Conservation (phyloP, 2,113 vertebrate genomes). For the Cyrtonyx montezumae region DNA sequence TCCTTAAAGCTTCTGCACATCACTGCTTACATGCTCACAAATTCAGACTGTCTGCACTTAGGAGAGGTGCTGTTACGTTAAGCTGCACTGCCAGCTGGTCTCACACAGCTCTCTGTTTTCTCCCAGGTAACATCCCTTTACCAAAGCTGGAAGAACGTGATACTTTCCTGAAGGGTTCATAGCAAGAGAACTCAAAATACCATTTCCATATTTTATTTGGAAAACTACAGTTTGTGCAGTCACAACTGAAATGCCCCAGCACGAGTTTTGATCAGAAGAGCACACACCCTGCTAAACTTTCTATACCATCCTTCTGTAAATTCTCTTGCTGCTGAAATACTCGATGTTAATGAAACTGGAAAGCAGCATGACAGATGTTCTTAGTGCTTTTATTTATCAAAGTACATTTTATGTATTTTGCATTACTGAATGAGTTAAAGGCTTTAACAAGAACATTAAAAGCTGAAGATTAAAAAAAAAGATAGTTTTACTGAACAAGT, state of each 20-base stretch:
- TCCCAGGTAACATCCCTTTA: conserved; percentile 91
- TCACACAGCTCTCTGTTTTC: conserved; percentile 45
- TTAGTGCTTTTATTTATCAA: neutral
- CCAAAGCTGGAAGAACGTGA: conserved; percentile 77
- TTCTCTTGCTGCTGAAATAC: neutral
- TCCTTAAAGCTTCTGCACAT: neutral
- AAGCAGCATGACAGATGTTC: neutral
- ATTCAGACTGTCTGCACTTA: neutral
- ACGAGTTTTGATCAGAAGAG: neutral
- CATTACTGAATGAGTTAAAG: neutral
- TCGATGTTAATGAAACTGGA: neutral
- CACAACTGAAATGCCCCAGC: neutral
- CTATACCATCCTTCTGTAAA: neutral
- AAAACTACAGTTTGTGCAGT: neutral
- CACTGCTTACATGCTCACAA: neutral
- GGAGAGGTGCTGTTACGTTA: neutral
- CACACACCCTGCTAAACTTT: neutral
- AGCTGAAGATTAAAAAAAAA: neutral
- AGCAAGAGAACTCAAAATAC: neutral
- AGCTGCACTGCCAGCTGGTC: neutral
- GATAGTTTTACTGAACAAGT: neutral
- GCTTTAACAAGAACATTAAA: neutral
- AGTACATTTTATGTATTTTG: neutral
- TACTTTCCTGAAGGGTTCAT: neutral
- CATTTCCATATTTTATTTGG: neutral